Evolutionary conservation across 2,113 vertebrate genomes (phyloP).

Genomic region (Agapornis roseicollis): DNA sequence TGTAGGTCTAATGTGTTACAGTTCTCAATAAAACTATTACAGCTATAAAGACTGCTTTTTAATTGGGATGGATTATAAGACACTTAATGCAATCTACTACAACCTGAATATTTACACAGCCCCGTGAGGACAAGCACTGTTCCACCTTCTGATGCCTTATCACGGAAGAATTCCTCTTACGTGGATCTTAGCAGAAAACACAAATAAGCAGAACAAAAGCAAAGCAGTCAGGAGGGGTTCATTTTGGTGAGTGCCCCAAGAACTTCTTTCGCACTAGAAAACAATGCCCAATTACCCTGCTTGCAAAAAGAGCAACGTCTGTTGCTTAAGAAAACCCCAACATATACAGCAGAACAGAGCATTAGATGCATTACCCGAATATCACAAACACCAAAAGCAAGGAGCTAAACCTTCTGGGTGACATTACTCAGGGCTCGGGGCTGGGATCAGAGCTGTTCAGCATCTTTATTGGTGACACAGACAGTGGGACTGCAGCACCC

Average conservation of each 20-base stretch:
- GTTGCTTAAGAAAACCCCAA: neutral
- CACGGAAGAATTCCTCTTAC: accelerated
- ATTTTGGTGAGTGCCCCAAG: neutral
- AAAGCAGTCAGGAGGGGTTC: neutral
- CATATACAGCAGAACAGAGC: neutral
- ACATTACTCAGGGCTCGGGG: neutral
- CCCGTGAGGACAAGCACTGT: neutral
- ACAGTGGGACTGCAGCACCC: neutral
- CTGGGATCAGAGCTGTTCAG: neutral
- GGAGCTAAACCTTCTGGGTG: neutral
- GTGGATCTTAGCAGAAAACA: neutral
- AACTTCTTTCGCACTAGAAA: neutral
- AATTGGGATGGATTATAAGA: constrained; percentile 26
- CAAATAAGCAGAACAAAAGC: neutral
- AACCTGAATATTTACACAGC: constrained; percentile 33
- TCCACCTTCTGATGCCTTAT: neutral
- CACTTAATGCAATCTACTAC: neutral
- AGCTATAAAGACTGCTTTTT: constrained; percentile 48
- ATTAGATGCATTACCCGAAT: neutral
- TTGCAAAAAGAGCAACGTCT: neutral
- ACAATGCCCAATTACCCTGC: too few species aligned
- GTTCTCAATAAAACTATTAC: constrained; percentile 58
- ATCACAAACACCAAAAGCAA: neutral
- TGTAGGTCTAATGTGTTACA: constrained; percentile 35
- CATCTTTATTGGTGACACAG: neutral